phyloP scores from a whole-genome alignment of 2,113 vertebrate genomes.

The Microcebus griseorufus region DNA sequence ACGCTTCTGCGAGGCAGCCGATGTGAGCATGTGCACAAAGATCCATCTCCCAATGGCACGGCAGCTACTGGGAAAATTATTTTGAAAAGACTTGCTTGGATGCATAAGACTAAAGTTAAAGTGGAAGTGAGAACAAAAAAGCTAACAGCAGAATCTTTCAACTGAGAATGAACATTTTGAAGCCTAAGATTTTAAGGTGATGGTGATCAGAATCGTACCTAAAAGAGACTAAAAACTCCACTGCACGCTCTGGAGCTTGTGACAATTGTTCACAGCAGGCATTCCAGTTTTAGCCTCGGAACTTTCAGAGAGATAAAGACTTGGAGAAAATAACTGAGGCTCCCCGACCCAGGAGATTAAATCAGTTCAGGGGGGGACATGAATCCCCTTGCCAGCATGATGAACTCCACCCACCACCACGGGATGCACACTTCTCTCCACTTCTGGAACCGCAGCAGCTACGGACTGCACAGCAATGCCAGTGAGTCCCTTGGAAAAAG shows the following conservation, averaged over 20 bases:
- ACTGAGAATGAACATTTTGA: constrained; percentile 43
- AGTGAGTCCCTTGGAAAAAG: constrained; percentile 81
- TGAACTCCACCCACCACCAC: constrained; percentile 87
- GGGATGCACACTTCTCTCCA: constrained; percentile 82
- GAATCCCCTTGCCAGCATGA: constrained; percentile 64
- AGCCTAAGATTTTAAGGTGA: constrained; percentile 44
- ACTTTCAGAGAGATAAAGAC: background rate
- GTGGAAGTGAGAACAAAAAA: background rate
- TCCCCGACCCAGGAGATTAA: background rate
- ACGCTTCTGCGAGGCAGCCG: constrained; percentile 4
- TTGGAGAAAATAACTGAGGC: background rate
- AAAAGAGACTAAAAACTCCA: constrained; percentile 56
- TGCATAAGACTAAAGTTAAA: constrained; percentile 27
- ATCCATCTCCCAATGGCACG: background rate
- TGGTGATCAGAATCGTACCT: constrained; percentile 27
- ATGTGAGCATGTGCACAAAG: constrained; percentile 9
- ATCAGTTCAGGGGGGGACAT: rapidly evolving
- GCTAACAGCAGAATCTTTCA: constrained; percentile 26
- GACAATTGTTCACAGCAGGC: background rate
- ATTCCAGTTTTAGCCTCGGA: background rate
- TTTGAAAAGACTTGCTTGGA: constrained; percentile 23
- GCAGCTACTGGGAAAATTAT: background rate
- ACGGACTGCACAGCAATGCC: constrained; percentile 51
- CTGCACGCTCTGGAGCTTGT: background rate
- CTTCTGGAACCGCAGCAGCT: constrained; percentile 86